phyloP scores from a whole-genome alignment of 2,888 invertebrate genomes.

The Aplocera efformata region DNA sequence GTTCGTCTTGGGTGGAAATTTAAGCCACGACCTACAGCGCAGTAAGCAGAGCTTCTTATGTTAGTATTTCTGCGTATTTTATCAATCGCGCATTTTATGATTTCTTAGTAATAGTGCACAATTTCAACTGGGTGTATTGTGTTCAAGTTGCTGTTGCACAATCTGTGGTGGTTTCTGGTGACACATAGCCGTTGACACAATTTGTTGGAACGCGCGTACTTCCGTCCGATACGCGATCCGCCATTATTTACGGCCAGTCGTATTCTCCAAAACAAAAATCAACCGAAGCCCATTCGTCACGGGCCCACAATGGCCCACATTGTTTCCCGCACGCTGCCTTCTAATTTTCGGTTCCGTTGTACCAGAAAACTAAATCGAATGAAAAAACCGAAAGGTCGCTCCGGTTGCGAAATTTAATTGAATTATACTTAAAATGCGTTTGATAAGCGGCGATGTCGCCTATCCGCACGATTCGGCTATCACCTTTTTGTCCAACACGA shows the following conservation, averaged over 20 bases:
- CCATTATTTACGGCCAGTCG: slow-evolving; percentile 69
- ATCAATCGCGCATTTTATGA: too few species aligned
- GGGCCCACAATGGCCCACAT: slow-evolving; percentile 61
- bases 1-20: too few species aligned
- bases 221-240: slow-evolving; percentile 67
- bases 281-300: slow-evolving; percentile 66
- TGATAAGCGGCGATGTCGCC: slow-evolving; percentile 63
- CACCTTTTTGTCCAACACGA: slow-evolving; percentile 60
- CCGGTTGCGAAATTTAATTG: slow-evolving; percentile 61
- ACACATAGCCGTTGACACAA: slow-evolving; percentile 63
- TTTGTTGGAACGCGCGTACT: slow-evolving; percentile 59
- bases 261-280: slow-evolving; percentile 74
- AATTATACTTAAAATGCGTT: slow-evolving; percentile 62
- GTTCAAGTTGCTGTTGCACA: too few species aligned
- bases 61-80: too few species aligned
- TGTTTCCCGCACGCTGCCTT: slow-evolving; percentile 63
- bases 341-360: slow-evolving; percentile 53
- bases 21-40: too few species aligned
- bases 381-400: slow-evolving; percentile 48
- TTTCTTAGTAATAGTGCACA: too few species aligned
- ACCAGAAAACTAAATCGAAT: slow-evolving; percentile 54
- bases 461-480: slow-evolving; percentile 50
- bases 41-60: too few species aligned
- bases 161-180: slow-evolving; percentile 7
- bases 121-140: too few species aligned